Evolutionary conservation across 1,140 invertebrate species (phyloP).

Genomic region (Homalodisca vitripennis): DNA sequence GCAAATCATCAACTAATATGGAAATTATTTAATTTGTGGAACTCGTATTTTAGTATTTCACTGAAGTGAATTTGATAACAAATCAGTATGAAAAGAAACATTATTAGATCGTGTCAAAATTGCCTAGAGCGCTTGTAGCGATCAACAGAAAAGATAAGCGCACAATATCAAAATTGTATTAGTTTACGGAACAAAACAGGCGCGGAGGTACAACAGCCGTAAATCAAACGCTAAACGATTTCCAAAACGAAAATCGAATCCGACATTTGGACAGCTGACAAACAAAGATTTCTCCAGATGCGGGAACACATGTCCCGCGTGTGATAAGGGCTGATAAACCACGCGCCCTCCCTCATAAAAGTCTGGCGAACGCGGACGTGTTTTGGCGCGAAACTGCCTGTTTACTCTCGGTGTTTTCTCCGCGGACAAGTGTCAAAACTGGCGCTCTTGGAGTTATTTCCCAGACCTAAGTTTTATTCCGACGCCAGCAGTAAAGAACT

Average conservation of each 20-base stretch:
- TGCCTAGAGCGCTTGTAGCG: no score
- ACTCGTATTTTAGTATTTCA: no score
- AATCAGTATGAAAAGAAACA: no score
- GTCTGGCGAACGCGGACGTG: slow-evolving; percentile 1
- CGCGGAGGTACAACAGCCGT: not conserved
- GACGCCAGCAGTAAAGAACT: slow-evolving; percentile 2
- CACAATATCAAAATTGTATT: no score
- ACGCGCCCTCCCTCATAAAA: not conserved
- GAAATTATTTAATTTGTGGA: no score
- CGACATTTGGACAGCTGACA: slow-evolving; percentile 14
- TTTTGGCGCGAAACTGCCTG: slow-evolving; percentile 16
- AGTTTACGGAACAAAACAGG: no score
- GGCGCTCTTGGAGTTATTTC: slow-evolving; percentile 9
- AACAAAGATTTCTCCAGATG: slow-evolving; percentile 3
- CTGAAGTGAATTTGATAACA: no score
- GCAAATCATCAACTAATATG: no score
- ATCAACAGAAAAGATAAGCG: no score
- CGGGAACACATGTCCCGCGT: not conserved
- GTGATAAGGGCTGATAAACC: slow-evolving; percentile 10
- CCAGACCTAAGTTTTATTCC: slow-evolving; percentile 4
- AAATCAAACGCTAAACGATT: slow-evolving; percentile 9
- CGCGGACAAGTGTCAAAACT: slow-evolving; percentile 9
- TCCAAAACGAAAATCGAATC: slow-evolving; percentile 15
- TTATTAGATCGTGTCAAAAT: no score
- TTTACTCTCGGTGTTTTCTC: not conserved